phyloP scores from a whole-genome alignment of 2,113 vertebrate species.

The Aegypius monachus region DNA sequence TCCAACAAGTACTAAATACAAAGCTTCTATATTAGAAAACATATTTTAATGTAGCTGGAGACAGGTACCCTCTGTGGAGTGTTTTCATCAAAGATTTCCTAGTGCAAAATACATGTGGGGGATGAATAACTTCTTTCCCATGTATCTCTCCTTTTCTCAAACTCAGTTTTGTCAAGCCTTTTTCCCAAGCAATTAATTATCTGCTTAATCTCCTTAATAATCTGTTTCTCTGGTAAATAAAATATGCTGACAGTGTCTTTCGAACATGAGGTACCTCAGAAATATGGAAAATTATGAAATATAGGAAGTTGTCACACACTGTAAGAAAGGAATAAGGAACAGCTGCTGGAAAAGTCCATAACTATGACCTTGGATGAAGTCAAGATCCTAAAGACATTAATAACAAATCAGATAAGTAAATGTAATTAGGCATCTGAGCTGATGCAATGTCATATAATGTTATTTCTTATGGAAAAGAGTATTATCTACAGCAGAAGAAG shows the following conservation, averaged over 20 bases:
- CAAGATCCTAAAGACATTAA: not conserved
- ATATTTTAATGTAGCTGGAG: not conserved
- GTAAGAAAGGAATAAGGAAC: not conserved
- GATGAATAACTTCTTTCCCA: not conserved
- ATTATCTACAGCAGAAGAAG: not conserved
- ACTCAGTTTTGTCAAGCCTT: not conserved
- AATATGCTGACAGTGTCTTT: not conserved
- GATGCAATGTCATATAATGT: not conserved
- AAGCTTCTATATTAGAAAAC: not conserved
- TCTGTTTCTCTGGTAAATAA: not conserved
- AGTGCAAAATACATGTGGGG: not conserved
- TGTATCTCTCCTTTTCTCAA: not conserved
- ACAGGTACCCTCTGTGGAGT: not conserved
- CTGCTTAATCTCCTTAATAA: not conserved
- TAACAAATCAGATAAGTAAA: not conserved
- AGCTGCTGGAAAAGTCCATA: not conserved
- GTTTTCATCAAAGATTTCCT: not conserved
- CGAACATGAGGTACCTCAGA: rapidly evolving
- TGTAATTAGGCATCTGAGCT: not conserved
- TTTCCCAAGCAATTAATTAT: not conserved
- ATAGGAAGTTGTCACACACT: not conserved
- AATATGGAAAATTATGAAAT: not conserved
- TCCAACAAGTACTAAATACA: not conserved
- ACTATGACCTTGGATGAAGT: not conserved
- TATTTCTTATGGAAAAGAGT: not conserved